These are phyloP conservation scores for Nemotelus nigrinus DNA, from an alignment of 2,888 invertebrate genomes.

Conservation along the genomic window DNA sequence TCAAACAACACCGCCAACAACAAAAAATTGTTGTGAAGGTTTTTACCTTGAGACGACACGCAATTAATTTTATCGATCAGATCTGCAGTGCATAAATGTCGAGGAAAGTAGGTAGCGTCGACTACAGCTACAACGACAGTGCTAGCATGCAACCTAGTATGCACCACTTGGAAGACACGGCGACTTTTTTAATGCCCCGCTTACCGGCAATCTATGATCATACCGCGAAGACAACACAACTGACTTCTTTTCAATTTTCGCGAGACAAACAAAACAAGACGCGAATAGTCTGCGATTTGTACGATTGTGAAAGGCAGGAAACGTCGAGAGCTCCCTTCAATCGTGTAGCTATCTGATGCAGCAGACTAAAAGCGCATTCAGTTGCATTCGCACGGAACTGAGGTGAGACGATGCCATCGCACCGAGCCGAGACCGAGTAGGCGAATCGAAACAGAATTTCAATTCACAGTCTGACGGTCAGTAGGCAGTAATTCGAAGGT, in stretches of 20 bases:
- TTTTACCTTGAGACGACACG: slow-evolving; percentile 34
- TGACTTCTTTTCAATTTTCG: slow-evolving; percentile 5
- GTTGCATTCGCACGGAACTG: not conserved
- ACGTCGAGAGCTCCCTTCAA: no score
- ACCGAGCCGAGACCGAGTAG: not conserved
- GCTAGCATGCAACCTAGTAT: no score
- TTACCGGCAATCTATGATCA: not conserved
- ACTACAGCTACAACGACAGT: not conserved
- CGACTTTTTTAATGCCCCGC: not conserved
- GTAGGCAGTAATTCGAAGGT: not conserved
- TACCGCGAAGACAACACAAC: not conserved
- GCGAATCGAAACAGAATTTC: slow-evolving; percentile 6
- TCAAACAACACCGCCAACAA: not conserved
- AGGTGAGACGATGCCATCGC: not conserved
- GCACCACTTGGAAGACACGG: not conserved
- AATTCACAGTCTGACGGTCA: slow-evolving; percentile 14
- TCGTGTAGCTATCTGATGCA: no score
- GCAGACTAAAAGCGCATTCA: not conserved
- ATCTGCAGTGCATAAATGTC: not conserved
- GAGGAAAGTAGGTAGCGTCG: not conserved
- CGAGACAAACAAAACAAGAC: not conserved
- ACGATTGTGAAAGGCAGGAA: no score
- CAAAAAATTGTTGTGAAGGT: slow-evolving; percentile 10
- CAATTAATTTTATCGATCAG: slow-evolving; percentile 32
- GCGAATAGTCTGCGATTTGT: no score